Conservation (phyloP, 1,140 invertebrate species). For the Formica exsecta region DNA sequence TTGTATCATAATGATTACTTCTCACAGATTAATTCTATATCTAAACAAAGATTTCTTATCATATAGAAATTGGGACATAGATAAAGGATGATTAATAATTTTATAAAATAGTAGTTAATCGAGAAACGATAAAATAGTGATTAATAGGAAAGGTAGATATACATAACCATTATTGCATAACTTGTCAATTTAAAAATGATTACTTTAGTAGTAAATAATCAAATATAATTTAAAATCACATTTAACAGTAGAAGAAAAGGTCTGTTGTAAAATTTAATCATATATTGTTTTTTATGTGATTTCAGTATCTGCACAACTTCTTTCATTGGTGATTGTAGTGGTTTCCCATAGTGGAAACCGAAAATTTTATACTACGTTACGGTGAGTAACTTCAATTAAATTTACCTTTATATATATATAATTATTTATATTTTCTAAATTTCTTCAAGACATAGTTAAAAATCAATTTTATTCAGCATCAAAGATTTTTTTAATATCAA, state of each 20-base stretch:
- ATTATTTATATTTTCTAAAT: background rate
- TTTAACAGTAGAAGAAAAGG: background rate
- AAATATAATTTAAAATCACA: background rate
- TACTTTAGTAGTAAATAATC: background rate
- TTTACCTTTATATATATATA: background rate
- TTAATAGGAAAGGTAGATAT: background rate
- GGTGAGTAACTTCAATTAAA: constrained; percentile 73
- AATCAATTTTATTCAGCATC: background rate
- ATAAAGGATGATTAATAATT: background rate
- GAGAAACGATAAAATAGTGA: background rate
- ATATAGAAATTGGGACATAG: background rate
- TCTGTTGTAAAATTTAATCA: constrained; percentile 13
- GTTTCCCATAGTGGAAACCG: constrained; percentile 81
- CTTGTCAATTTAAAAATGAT: background rate
- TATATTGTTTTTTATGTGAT: constrained; percentile 25
- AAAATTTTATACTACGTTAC: constrained; percentile 79
- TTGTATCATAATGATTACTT: background rate
- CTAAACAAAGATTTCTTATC: background rate
- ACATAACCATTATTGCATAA: background rate
- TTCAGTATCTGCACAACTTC: constrained; percentile 61
- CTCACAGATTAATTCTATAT: background rate
- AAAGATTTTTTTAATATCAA: background rate
- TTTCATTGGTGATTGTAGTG: constrained; percentile 79
- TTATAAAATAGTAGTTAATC: background rate
- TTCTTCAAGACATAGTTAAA: background rate